A percentile compares a stretch with the other conserved stretches of the same genome.
These are phyloP conservation scores for Jacana jacana DNA, from an alignment of 2,113 vertebrate species.

Conservation along the genomic window DNA sequence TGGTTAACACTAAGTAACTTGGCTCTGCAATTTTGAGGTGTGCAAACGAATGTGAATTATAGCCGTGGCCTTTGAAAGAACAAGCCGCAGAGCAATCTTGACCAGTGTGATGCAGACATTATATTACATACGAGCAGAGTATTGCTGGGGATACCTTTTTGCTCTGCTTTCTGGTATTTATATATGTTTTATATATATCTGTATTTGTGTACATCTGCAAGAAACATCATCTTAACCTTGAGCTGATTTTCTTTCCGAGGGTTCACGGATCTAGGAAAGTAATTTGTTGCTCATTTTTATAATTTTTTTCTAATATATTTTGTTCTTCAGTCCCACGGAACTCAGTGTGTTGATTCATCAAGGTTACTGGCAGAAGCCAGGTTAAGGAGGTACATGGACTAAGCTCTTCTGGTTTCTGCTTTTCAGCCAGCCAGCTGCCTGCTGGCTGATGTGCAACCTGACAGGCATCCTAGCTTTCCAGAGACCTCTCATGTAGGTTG, in stretches of 20 bases:
- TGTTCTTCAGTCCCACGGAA: background rate
- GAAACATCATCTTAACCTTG: background rate
- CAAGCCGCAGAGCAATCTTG: constrained; percentile 5
- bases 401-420: background rate
- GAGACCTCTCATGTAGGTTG: background rate
- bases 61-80: background rate
- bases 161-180: background rate
- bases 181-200: too few species aligned
- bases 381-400: background rate
- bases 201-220: background rate
- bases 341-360: background rate
- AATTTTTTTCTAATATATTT: background rate
- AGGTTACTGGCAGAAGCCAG: background rate
- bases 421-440: background rate
- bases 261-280: background rate
- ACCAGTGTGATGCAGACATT: background rate
- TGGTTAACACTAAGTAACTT: constrained; percentile 19
- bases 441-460: background rate
- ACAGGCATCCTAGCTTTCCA: background rate
- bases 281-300: background rate
- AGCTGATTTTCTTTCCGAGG: background rate
- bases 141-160: background rate
- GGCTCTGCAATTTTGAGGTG: constrained; percentile 40
- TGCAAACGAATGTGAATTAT: background rate
- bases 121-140: background rate